A percentile compares a stretch with the other conserved stretches of the same genome.
phyloP scores from a whole-genome alignment of 2,888 invertebrate genomes.

The Habroteleia sp. region DNA sequence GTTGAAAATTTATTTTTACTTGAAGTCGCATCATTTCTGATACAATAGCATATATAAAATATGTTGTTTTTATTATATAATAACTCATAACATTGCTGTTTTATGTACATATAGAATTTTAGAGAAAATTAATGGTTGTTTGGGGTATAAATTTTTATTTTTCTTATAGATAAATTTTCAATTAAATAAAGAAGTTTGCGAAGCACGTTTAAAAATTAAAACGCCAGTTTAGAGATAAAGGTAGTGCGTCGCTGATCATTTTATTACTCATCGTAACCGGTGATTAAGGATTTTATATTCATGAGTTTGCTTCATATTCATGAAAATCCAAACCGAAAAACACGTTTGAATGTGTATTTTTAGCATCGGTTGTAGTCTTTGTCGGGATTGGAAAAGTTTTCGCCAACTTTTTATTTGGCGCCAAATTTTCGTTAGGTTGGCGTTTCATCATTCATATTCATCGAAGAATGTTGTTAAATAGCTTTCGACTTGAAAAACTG shows the following conservation, averaged over 20 bases:
- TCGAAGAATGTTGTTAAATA: slow-evolving; percentile 3
- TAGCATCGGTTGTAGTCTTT: slow-evolving; percentile 13
- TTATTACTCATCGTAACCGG: slow-evolving; percentile 19
- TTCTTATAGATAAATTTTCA: no score
- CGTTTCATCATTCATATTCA: slow-evolving; percentile 22
- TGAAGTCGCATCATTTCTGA: no score
- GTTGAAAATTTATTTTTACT: no score
- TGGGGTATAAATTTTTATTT: no score
- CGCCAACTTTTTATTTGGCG: slow-evolving; percentile 14
- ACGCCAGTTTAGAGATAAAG: slow-evolving; percentile 2
- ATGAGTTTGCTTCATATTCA: slow-evolving; percentile 43
- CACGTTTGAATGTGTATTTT: slow-evolving; percentile 20
- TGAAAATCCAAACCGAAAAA: slow-evolving; percentile 30
- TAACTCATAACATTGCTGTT: no score
- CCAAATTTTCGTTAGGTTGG: slow-evolving; percentile 16
- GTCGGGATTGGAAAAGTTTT: slow-evolving; percentile 35
- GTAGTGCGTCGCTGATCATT: slow-evolving; percentile 9
- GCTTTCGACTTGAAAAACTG: slow-evolving; percentile 20
- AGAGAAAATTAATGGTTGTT: no score
- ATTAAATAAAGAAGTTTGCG: no score
- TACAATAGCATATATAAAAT: no score
- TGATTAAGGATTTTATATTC: slow-evolving; percentile 43
- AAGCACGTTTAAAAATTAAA: slow-evolving; percentile 19
- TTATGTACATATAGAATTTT: no score
- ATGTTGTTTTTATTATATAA: no score